phyloP scores from a whole-genome alignment of 2,888 invertebrate genomes.

The Cerastoderma edule region DNA sequence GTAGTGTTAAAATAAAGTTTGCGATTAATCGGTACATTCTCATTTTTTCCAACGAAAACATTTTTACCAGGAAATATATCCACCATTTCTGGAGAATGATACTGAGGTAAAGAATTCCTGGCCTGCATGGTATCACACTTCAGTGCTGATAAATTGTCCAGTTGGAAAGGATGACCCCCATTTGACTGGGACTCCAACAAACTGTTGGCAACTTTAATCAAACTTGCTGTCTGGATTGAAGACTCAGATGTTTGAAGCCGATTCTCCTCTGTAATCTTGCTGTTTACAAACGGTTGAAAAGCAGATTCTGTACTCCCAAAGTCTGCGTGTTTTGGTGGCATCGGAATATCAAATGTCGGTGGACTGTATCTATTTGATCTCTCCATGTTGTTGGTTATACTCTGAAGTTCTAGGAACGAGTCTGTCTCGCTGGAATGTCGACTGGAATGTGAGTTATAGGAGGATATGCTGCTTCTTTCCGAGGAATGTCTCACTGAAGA shows the following conservation, averaged over 20 bases:
- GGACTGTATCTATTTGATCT: constrained; percentile 23
- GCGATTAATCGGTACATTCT: constrained; percentile 7
- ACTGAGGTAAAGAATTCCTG: not conserved
- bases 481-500: constrained; percentile 27
- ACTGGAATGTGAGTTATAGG: constrained; percentile 50
- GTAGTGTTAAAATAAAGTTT: constrained; percentile 11
- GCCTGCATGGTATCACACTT: constrained; percentile 13
- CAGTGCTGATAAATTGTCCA: not conserved
- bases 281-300: constrained; percentile 48
- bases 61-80: constrained; percentile 17
- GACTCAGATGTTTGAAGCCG: not conserved
- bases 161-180: not conserved
- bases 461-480: constrained; percentile 54
- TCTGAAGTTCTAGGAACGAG: constrained; percentile 49
- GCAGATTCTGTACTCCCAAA: constrained; percentile 37
- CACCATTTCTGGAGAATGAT: constrained; percentile 20
- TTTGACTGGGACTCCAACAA: constrained; percentile 12
- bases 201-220: constrained; percentile 17
- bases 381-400: constrained; percentile 40
- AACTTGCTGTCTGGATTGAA: constrained; percentile 4
- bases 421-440: constrained; percentile 51
- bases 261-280: not conserved
- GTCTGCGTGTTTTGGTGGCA: constrained; percentile 12
- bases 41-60: not conserved
- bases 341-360: constrained; percentile 14